Base-by-base conservation (phyloP, 2,113 vertebrate genomes). In the Lophius piscatorius region DNA sequence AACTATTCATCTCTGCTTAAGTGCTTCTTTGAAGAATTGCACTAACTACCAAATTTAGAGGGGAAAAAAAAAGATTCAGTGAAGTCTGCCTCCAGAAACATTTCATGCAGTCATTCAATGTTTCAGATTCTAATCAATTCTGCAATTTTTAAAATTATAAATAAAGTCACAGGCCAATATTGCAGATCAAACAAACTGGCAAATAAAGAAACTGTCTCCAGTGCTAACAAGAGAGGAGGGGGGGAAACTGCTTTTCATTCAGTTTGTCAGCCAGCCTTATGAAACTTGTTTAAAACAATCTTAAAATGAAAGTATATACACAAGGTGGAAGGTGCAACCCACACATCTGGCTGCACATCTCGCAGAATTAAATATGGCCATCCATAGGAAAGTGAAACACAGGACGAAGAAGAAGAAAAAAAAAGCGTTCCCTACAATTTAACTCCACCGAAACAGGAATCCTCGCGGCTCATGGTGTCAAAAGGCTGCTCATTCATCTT, bases 231-330 rank as follows among this genome's bases (percentile, higher is more conserved):
- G 74, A 78, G 35, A 66, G 35, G 52, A 14, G 26, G 24, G 36
- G 40, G 33, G 26, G 9, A 44, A 60, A 57, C 29, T 10, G 29
- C 29, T 31, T 71, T 76, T 74, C n/a, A n/a, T n/a, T 78, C 64
- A 70, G 56, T 81, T 74, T 68, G 68, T 86, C 81, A 80, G 68
- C 82, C 87, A 90, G 87, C 87, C 87, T 87, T 84, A 81, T 31
- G 66, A 9, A 80, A 83, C 84, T 85, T 70, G 79, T 86, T 87
- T 93, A 92, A 93, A 92, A 93, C 87, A 91, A 93, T 91, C 85
- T 90, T 90, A 90, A 92, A 92, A 91, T 90, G 68, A 92, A 91
- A 78, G 86, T 92, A 92, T 92, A 71, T 92, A 92, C 91, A 92
- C 83, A 90, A 80, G 77, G 71, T 84, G 80, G 81, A 76, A 82